Conservation (phyloP, 1,140 invertebrate genomes). For the Drosophila azteca region DNA sequence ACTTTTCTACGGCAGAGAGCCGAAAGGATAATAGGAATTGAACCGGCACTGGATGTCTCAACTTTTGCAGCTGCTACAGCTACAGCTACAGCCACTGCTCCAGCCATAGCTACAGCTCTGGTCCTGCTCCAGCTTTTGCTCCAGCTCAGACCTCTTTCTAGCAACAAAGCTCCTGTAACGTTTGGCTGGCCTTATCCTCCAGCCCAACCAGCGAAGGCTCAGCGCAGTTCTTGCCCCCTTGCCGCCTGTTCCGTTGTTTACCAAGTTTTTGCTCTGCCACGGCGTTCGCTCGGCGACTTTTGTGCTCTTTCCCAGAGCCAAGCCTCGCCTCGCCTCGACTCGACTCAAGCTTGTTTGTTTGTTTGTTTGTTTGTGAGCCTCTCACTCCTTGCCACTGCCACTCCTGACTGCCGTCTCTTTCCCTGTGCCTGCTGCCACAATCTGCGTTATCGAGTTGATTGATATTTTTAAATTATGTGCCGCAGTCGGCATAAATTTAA, state of each 20-base stretch:
- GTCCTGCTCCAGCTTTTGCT: background rate
- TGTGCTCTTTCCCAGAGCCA: conserved; percentile 27
- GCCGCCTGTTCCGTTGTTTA: conserved; percentile 56
- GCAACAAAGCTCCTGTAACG: conserved; percentile 42
- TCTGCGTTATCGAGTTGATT: conserved; percentile 80
- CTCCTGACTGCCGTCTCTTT: background rate
- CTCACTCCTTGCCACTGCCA: background rate
- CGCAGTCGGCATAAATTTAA: conserved; percentile 80
- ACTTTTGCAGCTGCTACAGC: conserved; percentile 56
- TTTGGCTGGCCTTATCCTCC: conserved; percentile 42
- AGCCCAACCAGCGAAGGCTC: conserved; percentile 8
- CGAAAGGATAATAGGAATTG: conserved; percentile 76
- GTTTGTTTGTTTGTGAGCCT: conserved; percentile 50
- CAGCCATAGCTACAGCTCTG: conserved; percentile 13
- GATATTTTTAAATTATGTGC: conserved; percentile 82
- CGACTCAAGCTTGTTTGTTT: conserved; percentile 54
- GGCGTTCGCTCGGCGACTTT: conserved; percentile 54
- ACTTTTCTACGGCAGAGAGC: conserved; percentile 32
- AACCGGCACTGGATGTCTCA: conserved; percentile 57
- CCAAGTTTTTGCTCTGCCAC: conserved; percentile 55
- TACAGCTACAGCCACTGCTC: too few relatives aligned
- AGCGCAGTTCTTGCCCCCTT: conserved; percentile 7
- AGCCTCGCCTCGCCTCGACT: too few relatives aligned
- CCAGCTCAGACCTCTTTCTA: background rate
- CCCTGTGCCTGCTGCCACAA: conserved; percentile 35